A percentile compares a stretch with the other conserved stretches of the same genome.
Conservation (phyloP, 2,888 invertebrate species). For the Chrysolina oricalcia region DNA sequence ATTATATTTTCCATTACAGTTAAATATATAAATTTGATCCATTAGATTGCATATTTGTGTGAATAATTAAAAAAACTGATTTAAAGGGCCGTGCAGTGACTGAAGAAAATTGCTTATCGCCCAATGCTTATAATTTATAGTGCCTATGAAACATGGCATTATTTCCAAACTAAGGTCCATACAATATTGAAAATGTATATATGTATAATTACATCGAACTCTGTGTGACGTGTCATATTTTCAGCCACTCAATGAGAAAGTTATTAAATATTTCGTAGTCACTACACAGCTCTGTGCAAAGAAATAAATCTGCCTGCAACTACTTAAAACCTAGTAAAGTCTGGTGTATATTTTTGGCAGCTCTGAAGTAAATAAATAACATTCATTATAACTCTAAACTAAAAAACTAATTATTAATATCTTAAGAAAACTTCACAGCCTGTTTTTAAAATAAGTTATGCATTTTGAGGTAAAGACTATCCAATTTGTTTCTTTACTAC, state of each 20-base stretch:
- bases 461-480: conserved; percentile 43
- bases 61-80: conserved; percentile 4
- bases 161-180: no score
- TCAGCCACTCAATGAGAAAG: no score
- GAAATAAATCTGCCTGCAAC: conserved; percentile 22
- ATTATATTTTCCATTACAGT: conserved; percentile 22
- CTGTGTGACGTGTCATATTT: no score
- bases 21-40: conserved; percentile 19
- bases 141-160: not conserved
- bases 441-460: conserved; percentile 36
- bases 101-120: not conserved
- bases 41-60: conserved; percentile 20
- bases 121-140: no score
- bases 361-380: conserved; percentile 44
- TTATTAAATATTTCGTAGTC: not conserved
- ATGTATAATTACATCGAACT: no score
- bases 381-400: conserved; percentile 42
- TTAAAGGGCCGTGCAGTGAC: not conserved
- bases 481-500: conserved; percentile 32
- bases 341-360: conserved; percentile 39
- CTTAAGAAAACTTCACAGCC: conserved; percentile 45
- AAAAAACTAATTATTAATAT: conserved; percentile 41
- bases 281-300: not conserved
- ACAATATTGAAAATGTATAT: no score
- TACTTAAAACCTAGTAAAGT: conserved; percentile 21